Evolutionary conservation across 2,888 invertebrate genomes (phyloP).

Genomic region (Pelosia muscerda): DNA sequence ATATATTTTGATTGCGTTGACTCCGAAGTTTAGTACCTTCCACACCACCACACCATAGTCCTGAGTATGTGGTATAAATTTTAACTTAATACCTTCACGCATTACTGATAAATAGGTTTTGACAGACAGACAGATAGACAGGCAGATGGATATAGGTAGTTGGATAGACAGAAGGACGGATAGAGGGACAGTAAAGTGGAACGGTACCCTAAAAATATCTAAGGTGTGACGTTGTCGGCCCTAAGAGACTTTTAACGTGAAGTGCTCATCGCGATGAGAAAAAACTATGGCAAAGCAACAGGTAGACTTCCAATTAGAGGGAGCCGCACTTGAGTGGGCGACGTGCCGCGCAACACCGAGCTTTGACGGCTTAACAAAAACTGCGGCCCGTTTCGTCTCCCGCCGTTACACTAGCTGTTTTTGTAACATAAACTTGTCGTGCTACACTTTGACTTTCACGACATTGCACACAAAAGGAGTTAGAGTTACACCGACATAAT

Average conservation of each 20-base stretch:
- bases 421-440: slow-evolving; percentile 74
- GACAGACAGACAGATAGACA: too few species aligned
- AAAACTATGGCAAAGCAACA: slow-evolving; percentile 81
- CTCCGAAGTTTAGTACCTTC: too few species aligned
- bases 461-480: slow-evolving; percentile 54
- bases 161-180: too few species aligned
- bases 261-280: slow-evolving; percentile 73
- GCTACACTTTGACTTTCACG: slow-evolving; percentile 77
- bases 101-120: too few species aligned
- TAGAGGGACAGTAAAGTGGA: too few species aligned
- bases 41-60: too few species aligned
- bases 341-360: slow-evolving; percentile 78
- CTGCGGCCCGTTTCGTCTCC: slow-evolving; percentile 76
- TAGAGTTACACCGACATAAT: slow-evolving; percentile 20
- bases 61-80: too few species aligned
- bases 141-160: too few species aligned
- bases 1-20: too few species aligned
- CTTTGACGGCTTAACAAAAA: slow-evolving; percentile 82
- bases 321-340: slow-evolving; percentile 76
- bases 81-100: too few species aligned
- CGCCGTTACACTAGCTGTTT: slow-evolving; percentile 75
- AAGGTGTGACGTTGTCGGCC: slow-evolving; percentile 57
- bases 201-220: too few species aligned
- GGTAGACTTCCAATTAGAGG: slow-evolving; percentile 86
- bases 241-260: slow-evolving; percentile 75